Base-by-base conservation (phyloP, 64 coral and sea anemone genomes). In the Catalaphyllia jardinei region DNA sequence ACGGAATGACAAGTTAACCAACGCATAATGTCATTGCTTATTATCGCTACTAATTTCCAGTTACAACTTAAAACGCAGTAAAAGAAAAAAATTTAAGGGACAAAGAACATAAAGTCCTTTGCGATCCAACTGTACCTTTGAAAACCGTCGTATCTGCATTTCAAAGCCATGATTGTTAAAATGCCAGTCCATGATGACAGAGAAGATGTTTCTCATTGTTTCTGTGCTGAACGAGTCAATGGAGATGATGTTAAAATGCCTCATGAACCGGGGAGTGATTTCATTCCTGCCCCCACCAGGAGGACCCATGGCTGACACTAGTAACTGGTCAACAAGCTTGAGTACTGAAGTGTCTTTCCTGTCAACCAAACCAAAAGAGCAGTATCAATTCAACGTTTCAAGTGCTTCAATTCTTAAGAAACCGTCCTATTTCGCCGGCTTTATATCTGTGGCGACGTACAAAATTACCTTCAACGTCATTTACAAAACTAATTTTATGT, bases 141-240 rank as follows among this genome's bases (percentile, higher is more conserved):
- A 95, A 31, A 90, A 93, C 80, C 96, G 93, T 33, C 87, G 80
- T 12, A 99, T 89, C 76, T 95, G 93, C n/a, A 85, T 95, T 78
- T 99, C 96, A 79, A 99, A 99, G 33, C 93, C 96, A 14, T 80
- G 91, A 62, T 94, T 92, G 79, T 89, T 89, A 71, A 99, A 99
- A 59, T 99, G 96, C 96, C 96, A 99, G 50, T 98, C 96, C 93
- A 93, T 93, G 50, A 98, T 98, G 60, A 91, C 75, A 62, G 96
- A 98, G 75, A 98, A 98, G 61, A 98, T 98, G 17, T 95, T 98
- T 72, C 89, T 93, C 96, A 98, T 98, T 0, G 96, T 98, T 60
- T 95, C 89, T 0, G 87, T 91, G 72, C 87, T 93, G 83, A 98
- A 98, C 19, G 96, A 98, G 67, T 98, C 96, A 39, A 98, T 98